These are phyloP conservation scores for Monopterus albus DNA, from an alignment of 2,113 vertebrate genomes.

Conservation along the genomic window DNA sequence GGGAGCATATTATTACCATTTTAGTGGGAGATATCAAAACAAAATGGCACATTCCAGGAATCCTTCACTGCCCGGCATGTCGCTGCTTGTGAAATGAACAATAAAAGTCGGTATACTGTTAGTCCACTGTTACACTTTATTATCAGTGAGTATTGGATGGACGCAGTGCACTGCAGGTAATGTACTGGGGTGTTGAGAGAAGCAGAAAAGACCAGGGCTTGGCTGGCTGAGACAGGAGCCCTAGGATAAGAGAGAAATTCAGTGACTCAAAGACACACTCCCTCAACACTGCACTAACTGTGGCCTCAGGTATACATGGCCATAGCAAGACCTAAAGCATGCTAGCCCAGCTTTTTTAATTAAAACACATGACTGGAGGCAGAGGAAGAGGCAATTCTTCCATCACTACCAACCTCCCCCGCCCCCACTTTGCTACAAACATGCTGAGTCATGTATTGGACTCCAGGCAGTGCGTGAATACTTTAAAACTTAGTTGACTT, in stretches of 20 bases:
- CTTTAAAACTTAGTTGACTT: conserved; percentile 58
- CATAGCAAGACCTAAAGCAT: conserved; percentile 13
- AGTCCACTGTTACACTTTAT: conserved; percentile 50
- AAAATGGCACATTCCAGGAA: conserved; percentile 64
- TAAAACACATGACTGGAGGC: conserved; percentile 65
- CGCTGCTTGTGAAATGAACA: conserved; percentile 39
- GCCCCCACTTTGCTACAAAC: conserved; percentile 33
- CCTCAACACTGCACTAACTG: neutral
- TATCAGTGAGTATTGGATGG: conserved; percentile 34
- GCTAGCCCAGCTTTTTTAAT: conserved; percentile 61
- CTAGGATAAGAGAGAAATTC: neutral
- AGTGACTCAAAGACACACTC: conserved; percentile 20
- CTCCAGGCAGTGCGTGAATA: conserved; percentile 44
- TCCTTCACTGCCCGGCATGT: conserved; percentile 41
- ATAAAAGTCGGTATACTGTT: conserved; percentile 60
- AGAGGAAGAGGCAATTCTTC: too few relatives aligned
- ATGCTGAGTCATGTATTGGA: conserved; percentile 70
- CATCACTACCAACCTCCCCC: neutral
- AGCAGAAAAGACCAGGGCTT: neutral
- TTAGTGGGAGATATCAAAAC: conserved; percentile 82
- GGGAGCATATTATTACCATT: conserved; percentile 75
- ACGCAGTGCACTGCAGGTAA: conserved; percentile 30
- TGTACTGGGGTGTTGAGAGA: conserved; percentile 17
- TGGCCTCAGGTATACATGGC: conserved; percentile 15
- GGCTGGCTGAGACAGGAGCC: conserved; percentile 1